Percentiles rank a stretch among this genome's conserved stretches.
phyloP scores from a whole-genome alignment of 2,113 vertebrate genomes.

The Vanacampus margaritifer region DNA sequence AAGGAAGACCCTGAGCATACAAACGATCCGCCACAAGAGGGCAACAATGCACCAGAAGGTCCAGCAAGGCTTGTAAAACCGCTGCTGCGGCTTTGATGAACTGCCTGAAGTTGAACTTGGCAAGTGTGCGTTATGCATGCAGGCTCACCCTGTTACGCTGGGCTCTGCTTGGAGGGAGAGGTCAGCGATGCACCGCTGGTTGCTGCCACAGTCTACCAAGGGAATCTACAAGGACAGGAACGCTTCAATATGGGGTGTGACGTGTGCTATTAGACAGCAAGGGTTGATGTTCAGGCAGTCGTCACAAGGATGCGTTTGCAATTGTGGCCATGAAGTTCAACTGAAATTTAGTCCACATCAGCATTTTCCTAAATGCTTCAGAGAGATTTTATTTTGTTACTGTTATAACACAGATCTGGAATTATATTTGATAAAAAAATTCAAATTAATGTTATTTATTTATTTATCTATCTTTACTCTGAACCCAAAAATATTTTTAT shows the following conservation, averaged over 20 bases:
- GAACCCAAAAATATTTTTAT: no score
- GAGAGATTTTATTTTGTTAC: no score
- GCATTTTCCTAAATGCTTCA: no score
- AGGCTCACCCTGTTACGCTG: constrained; percentile 65
- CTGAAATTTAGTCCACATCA: no score
- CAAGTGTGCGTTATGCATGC: not conserved
- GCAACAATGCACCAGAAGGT: constrained; percentile 25
- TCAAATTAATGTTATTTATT: no score
- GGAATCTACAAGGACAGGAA: constrained; percentile 75
- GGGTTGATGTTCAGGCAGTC: not conserved
- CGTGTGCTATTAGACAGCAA: not conserved
- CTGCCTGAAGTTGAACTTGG: not conserved
- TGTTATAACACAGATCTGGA: no score
- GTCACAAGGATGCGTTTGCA: no score
- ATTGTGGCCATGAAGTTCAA: no score
- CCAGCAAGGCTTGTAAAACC: not conserved
- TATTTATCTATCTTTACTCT: no score
- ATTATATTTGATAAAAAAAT: no score
- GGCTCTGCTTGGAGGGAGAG: constrained; percentile 76
- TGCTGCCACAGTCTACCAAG: constrained; percentile 88
- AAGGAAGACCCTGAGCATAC: not conserved
- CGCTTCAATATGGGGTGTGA: not conserved
- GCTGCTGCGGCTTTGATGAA: not conserved
- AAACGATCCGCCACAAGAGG: constrained; percentile 32
- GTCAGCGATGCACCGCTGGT: constrained; percentile 85